These are phyloP conservation scores for Calephelis nemesis DNA, from an alignment of 1,140 invertebrate genomes.

Conservation along the genomic window DNA sequence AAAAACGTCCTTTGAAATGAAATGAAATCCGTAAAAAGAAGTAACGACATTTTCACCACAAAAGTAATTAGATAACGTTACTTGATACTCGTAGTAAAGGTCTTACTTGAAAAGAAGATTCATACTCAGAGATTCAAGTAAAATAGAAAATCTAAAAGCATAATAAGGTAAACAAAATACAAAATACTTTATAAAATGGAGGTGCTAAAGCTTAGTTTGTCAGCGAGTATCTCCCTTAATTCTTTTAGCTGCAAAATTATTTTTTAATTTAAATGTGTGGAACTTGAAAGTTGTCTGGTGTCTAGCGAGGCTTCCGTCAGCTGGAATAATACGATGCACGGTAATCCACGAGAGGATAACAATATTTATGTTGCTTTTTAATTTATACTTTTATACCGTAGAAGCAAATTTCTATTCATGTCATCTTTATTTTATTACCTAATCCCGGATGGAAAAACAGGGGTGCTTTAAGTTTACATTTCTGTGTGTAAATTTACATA, in stretches of 20 bases:
- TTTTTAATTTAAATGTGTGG: constrained; percentile 23
- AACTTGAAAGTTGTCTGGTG: constrained; percentile 18
- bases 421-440: no score
- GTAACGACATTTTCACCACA: no score
- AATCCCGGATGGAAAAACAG: no score
- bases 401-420: background rate
- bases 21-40: no score
- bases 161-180: background rate
- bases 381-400: constrained; percentile 20
- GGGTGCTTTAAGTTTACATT: no score
- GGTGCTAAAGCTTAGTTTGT: background rate
- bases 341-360: constrained; percentile 59
- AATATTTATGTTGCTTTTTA: constrained; percentile 42
- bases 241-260: constrained; percentile 21
- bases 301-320: constrained; percentile 19
- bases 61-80: no score
- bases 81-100: no score
- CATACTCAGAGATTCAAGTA: background rate
- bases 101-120: background rate
- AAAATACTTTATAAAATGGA: background rate
- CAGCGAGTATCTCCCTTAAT: constrained; percentile 14
- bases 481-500: no score
- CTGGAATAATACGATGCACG: constrained; percentile 39
- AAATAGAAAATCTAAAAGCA: background rate
- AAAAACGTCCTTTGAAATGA: no score